Base-by-base conservation (phyloP, 2,113 vertebrate species). In the Amblyopsis rosae region DNA sequence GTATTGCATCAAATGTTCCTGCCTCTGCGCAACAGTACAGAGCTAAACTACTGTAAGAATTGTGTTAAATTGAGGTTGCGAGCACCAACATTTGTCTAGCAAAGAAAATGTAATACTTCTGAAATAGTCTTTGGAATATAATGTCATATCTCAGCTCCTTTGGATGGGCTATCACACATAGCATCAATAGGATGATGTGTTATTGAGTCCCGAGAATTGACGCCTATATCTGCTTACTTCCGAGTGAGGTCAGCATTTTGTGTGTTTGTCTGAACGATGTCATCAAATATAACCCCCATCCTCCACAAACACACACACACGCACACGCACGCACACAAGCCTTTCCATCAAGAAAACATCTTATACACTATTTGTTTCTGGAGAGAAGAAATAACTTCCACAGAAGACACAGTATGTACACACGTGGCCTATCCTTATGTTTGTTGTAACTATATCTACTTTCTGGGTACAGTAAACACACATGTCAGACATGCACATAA, bases 181-280 rank as follows among this genome's bases (percentile, higher is more conserved):
- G 5, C 62, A 66, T 71, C 71, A 63, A 83, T 71, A 66, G 4
- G 54, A 60, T 57, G 50, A 45, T 65, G 58, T 13, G 57, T 56
- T 59, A 63, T 9, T 56, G 63, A 62, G 67, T 62, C 17, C 50
- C 5, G 32, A 4, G 48, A 56, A 67, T 76, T 59, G 19, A 71
- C 12, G 49, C 0, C 0, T 13, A 67, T 5, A 54, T 71, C 26
- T 63, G 63, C 69, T 17, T 59, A 49, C 9, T 50, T 46, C 49
- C n/a, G 17, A 46, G 32, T 57, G 26, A 67, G 12, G 55, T 59
- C 48, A 72, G 55, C 17, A 12, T 70, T 69, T 63, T 33, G n/a
- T 55, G 11, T 50, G 6, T 47, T 61, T 61, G 54, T 55, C 6
- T 11, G 10, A 7, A 12, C 55, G 53, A 62, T 41, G 12, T 12